Conservation (phyloP, 2,113 vertebrate species). For the Thomomys bottae region DNA sequence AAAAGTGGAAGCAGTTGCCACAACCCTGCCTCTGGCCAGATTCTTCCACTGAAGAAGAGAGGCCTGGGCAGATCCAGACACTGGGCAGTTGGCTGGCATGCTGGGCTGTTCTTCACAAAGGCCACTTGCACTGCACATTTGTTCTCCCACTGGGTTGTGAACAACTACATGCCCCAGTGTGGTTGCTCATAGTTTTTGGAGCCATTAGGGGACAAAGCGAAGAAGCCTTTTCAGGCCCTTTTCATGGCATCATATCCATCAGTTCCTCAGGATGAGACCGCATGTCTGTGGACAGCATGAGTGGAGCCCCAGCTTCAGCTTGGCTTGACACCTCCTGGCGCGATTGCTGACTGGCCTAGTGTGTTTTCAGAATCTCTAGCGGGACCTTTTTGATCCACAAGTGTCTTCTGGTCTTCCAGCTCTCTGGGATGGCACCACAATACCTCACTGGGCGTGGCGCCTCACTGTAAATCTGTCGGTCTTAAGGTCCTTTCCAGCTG, state of each 20-base stretch:
- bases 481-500: not conserved
- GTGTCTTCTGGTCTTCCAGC: not conserved
- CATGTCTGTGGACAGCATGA: not conserved
- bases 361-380: slow-evolving; percentile 14
- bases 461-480: not conserved
- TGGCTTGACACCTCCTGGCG: not conserved
- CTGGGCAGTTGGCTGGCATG: not conserved
- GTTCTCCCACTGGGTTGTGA: slow-evolving; percentile 42
- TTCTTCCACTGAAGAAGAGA: not conserved
- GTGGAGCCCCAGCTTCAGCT: not conserved
- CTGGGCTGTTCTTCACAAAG: not conserved
- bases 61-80: not conserved
- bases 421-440: not conserved
- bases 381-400: slow-evolving; percentile 21
- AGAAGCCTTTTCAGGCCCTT: not conserved
- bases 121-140: not conserved
- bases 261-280: not conserved
- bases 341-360: not conserved
- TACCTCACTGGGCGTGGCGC: not conserved
- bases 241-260: not conserved
- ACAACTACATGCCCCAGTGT: not conserved
- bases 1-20: not conserved
- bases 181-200: not conserved
- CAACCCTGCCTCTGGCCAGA: not conserved
- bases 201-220: not conserved